Conservation (phyloP, 2,888 invertebrate species). For the Furcula furcula region DNA sequence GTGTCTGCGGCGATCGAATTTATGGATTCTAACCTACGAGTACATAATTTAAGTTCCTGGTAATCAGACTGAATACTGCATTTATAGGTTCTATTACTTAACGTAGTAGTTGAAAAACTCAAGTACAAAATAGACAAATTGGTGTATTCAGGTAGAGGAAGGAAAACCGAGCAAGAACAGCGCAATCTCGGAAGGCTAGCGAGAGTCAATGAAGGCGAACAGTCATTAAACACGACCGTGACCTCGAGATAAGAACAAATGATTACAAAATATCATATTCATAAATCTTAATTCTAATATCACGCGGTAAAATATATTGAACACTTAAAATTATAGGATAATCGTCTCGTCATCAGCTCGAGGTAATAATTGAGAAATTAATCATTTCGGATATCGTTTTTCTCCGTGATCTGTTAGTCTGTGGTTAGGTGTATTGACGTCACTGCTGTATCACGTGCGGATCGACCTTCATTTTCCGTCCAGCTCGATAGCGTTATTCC, state of each 20-base stretch:
- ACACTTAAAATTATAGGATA: no score
- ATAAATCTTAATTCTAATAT: no score
- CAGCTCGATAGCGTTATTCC: conserved; percentile 14
- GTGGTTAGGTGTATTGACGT: conserved; percentile 49
- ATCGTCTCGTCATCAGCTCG: no score
- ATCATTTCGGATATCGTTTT: not conserved
- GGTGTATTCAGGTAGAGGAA: not conserved
- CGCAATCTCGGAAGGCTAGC: conserved; percentile 7
- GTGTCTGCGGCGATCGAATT: no score
- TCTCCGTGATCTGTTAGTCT: conserved; percentile 17
- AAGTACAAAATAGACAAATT: not conserved
- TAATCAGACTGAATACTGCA: no score
- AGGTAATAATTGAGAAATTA: no score
- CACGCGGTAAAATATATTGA: no score
- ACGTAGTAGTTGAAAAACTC: not conserved
- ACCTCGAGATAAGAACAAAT: conserved; percentile 23
- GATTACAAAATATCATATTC: no score
- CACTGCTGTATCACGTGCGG: conserved; percentile 50
- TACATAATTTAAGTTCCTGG: no score
- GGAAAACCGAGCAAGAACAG: conserved; percentile 1
- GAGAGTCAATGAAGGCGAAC: conserved; percentile 15
- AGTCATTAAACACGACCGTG: conserved; percentile 24
- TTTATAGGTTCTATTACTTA: no score
- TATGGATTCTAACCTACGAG: no score
- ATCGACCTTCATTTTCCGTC: conserved; percentile 41